Evolutionary conservation across 2,797 vertebrate genomes (phyloP), one percentile per base, ranked within the genome.

Genomic region (Schizopygopsis pylzovi): DNA sequence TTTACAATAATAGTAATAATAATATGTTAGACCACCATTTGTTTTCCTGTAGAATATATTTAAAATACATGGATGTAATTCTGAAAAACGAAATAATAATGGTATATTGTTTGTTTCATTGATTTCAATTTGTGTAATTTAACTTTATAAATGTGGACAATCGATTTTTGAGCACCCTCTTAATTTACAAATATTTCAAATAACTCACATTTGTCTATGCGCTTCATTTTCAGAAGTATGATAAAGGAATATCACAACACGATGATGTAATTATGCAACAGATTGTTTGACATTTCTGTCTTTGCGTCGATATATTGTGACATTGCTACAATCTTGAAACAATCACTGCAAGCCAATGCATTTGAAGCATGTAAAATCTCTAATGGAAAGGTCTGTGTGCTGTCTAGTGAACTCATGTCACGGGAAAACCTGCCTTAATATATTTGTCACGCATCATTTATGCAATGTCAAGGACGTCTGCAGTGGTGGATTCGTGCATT

Each of bases 391-490:
- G 41, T 86, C 61, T 82, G 76, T 88, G 88, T 86, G 63, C 72
- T 88, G 84, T 87, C 71, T 83, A 87, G 85, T 88, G 45, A 89
- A 86, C 49, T 88, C 84, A 70, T 82, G 80, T 82, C 79, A 85
- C 84, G 80, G 77, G 87, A 79, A 84, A 89, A 82, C 84, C 75
- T 85, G 84, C 84, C 84, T 85, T 85, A 85, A 65, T 73, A 83
- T 89, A 89, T 88, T 81, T 86, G 85, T 87, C 85, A 89, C 82
- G 87, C 76, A 87, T 84, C 63, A 85, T 86, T 90, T 84, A 89
- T 87, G 87, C 84, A 89, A 91, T 86, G 88, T 89, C 86, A 87
- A 87, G 88, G 79, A 89, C 89, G 85, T 91, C 87, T 86, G 82
- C 70, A 86, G 81, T 90, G 76, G 86, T 92, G 89, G 80, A 88